Conservation (phyloP, 1,140 invertebrate species). For the Goniozus legneri region DNA sequence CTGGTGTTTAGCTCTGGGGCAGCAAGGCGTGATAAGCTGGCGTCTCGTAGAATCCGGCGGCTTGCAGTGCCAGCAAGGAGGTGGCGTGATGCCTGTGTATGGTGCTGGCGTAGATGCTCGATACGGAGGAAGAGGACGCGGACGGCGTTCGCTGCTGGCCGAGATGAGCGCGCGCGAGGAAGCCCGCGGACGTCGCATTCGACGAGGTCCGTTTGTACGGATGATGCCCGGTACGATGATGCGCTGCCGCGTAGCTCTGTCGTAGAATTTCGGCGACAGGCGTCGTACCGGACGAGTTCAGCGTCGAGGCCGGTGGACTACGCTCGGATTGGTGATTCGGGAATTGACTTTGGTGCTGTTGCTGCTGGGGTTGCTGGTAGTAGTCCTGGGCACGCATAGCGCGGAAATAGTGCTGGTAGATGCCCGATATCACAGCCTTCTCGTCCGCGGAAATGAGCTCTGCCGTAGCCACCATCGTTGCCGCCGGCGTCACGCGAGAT, state of each 20-base stretch:
- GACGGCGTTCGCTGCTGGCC: no score
- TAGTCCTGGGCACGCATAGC: conserved; percentile 34
- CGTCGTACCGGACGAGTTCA: conserved; percentile 14
- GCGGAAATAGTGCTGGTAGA: conserved; percentile 40
- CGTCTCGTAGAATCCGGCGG: conserved; percentile 41
- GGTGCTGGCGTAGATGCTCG: conserved; percentile 38
- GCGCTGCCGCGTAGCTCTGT: conserved; percentile 21
- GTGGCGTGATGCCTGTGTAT: conserved; percentile 40
- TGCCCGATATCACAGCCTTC: conserved; percentile 42
- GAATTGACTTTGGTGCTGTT: conserved; percentile 24
- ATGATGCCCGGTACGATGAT: conserved; percentile 13
- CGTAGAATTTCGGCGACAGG: conserved; percentile 24
- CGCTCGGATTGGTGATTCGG: neutral
- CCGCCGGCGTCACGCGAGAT: conserved; percentile 16
- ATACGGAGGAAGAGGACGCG: conserved; percentile 15
- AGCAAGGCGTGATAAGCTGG: conserved; percentile 41
- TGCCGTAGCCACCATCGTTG: conserved; percentile 10
- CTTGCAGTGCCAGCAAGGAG: conserved; percentile 34
- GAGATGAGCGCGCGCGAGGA: conserved; percentile 14
- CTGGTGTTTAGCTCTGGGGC: conserved; percentile 37
- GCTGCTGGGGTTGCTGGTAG: conserved; percentile 25
- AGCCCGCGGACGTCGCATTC: no score
- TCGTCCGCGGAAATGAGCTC: conserved; percentile 31
- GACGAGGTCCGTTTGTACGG: conserved; percentile 26
- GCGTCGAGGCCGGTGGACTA: conserved; percentile 11